Evolutionary conservation across 30 jellyfish, hydroid and myxozoan species (phyloP), one percentile per base, ranked within the genome.

Genomic region (Chironex yamaguchii): DNA sequence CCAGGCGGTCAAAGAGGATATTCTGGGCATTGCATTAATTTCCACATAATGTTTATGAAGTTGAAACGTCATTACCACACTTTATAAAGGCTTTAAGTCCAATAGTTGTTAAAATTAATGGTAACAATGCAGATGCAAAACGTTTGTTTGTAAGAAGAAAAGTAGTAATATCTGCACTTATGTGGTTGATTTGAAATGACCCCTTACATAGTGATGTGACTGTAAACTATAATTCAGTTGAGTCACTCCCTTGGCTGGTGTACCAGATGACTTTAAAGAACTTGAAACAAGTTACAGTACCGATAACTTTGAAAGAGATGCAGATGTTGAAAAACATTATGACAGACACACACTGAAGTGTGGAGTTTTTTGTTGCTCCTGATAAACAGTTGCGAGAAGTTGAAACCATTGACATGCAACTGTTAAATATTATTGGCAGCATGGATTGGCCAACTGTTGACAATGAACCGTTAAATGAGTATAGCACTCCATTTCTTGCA

Each of bases 1-100:
- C 88, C 84, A 0, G 88, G 81, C 2, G 71, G 85, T 0, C 88
- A 50, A 20, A 1, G 81, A 51, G 88, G 81, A 0, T 76, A 76
- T 51, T 49, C 64, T 0, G 88, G 81, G 3, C 88, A 76, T 28
- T 51, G 79, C 22, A 6, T 50, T 1, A 76, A 51, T 29, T 76
- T 0, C 88, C 88, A 23, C 79, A 22, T 2, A 29, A 76, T 76
- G 64, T 76, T 4, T 53, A 52, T 0, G 81, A 51, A 27, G 2
- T 76, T 2, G 88, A 81, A 28, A 49, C 1, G 2, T 49, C 81
- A 49, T 76, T 49, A 22, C 81, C 88, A 49, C 79, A 62, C 0
- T 51, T 31, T 30, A 34, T 69, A 76, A 51, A 76, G 1, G 64
- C 50, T 25, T 53, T 76, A 22, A 2, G 4, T 0, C 79, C 52